Base-by-base conservation (phyloP, 2,888 invertebrate genomes). In the Drosophila leonis region DNA sequence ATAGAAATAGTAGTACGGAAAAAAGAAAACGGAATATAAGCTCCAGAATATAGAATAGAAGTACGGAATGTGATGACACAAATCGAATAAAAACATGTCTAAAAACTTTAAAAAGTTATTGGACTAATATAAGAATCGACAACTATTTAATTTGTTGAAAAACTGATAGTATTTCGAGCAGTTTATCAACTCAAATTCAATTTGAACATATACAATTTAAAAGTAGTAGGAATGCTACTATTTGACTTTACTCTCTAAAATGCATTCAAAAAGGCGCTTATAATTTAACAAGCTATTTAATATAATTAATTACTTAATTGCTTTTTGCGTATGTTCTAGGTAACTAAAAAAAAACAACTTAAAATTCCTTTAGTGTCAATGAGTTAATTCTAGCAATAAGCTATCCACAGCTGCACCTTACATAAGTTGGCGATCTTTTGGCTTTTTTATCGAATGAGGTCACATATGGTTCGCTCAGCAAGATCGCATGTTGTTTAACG, bases 361-460 rank as follows among this genome's bases (percentile, higher is more conserved):
- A 15, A 35, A 12, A 12, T 35, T 9, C 24, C 9, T 15, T 6
- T 6, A 9, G 35, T 24, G 51, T 24, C 52, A 24, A 37, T 24
- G n/a, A 52, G 33, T 52, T 55, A 39, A 18, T 15, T 18, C 9
- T 31, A 13, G 18, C 18, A 41, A 41, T 20, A n/a, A 27, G 8
- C 18, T 18, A 27, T 2, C 13, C 18, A 13, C 29, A 39, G 9
- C 18, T 31, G 13, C 18, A 9, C 9, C 55, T 31, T 29, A 29
- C 8, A 29, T 41, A 27, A 33, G 9, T 33, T n/a, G 8, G 31
- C 27, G 39, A 60, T 39, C 33, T 33, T 20, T 42, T 41, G 18
- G 27, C n/a, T 51, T 15, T 9, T 57, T 20, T 27, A 54, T 44
- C n/a, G 29, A 54, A 55, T 62, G 56, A 52, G 70, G 62, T 70